Conservation (phyloP, 2,797 vertebrate genomes). For the Eremophila alpestris region DNA sequence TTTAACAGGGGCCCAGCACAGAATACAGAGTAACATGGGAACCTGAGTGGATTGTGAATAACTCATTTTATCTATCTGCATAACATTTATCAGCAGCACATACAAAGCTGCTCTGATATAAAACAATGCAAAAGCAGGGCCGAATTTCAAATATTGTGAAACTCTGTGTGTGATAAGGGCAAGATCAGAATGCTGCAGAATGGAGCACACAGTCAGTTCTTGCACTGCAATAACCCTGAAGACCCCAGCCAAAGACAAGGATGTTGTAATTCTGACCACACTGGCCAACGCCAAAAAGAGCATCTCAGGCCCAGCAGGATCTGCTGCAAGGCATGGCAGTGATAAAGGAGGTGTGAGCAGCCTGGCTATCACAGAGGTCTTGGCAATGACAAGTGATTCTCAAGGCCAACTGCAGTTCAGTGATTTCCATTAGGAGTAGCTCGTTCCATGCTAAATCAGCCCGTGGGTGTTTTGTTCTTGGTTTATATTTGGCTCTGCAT, state of each 20-base stretch:
- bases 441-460: slow-evolving; percentile 1
- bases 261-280: background rate
- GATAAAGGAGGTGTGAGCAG: slow-evolving; percentile 7
- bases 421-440: slow-evolving; percentile 22
- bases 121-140: background rate
- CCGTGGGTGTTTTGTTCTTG: background rate
- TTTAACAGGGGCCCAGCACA: background rate
- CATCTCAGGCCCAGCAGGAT: background rate
- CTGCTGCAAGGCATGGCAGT: background rate
- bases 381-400: slow-evolving; percentile 28
- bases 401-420: slow-evolving; percentile 24
- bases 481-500: background rate
- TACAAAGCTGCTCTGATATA: background rate
- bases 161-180: background rate
- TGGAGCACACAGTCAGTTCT: background rate
- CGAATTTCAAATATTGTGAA: slow-evolving; percentile 10
- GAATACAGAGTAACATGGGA: background rate
- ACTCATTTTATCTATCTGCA: background rate
- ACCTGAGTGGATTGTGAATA: slow-evolving; percentile 7
- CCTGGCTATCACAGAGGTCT: background rate
- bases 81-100: background rate
- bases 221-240: background rate
- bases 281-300: slow-evolving; percentile 11
- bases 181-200: background rate
- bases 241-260: background rate